Evolutionary conservation across 2,888 invertebrate species (phyloP), one percentile per base, ranked within the genome.

Genomic region (Fissipunctia ypsillon): DNA sequence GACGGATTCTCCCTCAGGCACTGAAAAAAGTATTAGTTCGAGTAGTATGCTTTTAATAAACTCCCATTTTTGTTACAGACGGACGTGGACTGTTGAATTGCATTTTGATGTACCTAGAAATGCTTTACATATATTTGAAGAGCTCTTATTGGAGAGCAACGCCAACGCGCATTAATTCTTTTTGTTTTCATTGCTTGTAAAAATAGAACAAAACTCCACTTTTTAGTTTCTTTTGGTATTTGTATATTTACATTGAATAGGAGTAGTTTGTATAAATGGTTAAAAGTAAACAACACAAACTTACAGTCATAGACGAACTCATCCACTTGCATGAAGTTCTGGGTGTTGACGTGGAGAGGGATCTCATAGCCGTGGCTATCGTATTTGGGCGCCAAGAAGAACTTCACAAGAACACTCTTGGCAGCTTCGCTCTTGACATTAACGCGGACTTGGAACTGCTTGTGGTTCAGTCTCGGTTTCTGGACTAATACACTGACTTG

Each of bases 351-450:
- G 70, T 95, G 93, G 54, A 97, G 93, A 84, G 97, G 96, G 52
- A 97, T 92, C 73, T 94, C 92, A 73, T 94, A 92, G 52, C 96
- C 96, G 66, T 95, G 91, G 86, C 97, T 96, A 88, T 97, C 97
- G 89, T 97, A 97, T 92, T 97, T 98, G 14, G 98, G 98, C 69
- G 97, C 98, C 56, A 98, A 88, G 97, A 97, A 98, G 75, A 97
- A 94, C 78, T 97, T 97, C 14, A 98, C 96, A 7, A 96, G 92
- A 2, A 95, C 95, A 73, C 95, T 96, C 87, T 94, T 90, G 65
- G 93, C 88, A 7, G 95, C 97, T 69, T 97, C 96, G 66, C 97
- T 96, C 81, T 96, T 96, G 38, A 98, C 96, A 43, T 96, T 93
- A 61, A 98, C 93, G 77, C 97, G 97, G 87, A 97, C 95, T 87